Base-by-base conservation (phyloP, 2,888 invertebrate genomes). In the Drosophila hawaiiensis region DNA sequence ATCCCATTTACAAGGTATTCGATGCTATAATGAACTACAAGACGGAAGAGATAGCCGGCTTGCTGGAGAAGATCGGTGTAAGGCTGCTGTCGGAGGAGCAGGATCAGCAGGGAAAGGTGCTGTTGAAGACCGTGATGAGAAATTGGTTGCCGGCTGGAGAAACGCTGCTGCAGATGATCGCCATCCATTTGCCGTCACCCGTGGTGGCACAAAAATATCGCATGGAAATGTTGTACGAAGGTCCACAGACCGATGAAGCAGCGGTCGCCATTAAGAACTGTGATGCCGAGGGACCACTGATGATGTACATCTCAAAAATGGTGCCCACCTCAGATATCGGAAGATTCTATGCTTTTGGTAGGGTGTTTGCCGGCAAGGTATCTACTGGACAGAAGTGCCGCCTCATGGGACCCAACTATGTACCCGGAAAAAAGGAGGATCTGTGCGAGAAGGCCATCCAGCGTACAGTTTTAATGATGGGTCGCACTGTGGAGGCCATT, bases 281-380 rank as follows among this genome's bases (percentile, higher is more conserved):
- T 93, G 98, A 99, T 94, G 97, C 99, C 14, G 97, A 98, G 85
- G 99, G 97, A 52, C 99, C 99, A 16, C 95, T 99, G 68, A 99
- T 99, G 99, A 99, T 99, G 99, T 99, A 99, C 96, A 95, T 99
- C 83, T 99, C 99, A 53, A 99, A 99, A 95, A 99, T 99, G 99
- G 99, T 99, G 93, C 99, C 99, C 83, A 99, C 99, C 22, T 96
- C 98, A 14, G 99, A 99, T 94, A 99, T 99, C 95, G 99, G 99
- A 74, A 97, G 99, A 93, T 99, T 99, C 96, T 99, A 99, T 94
- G 99, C 99, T 71, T 99, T 99, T 94, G 99, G 99, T 59, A 98
- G 99, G 94, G 99, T 99, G 29, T 99, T 99, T 95, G 97, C 99
- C 84, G 99, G 99, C 91, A 98, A 97, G 94, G 96, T 97, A 19